Evolutionary conservation across 2,113 vertebrate genomes (phyloP), one percentile per base, ranked within the genome.

Genomic region (Hippoglossus stenolepis): DNA sequence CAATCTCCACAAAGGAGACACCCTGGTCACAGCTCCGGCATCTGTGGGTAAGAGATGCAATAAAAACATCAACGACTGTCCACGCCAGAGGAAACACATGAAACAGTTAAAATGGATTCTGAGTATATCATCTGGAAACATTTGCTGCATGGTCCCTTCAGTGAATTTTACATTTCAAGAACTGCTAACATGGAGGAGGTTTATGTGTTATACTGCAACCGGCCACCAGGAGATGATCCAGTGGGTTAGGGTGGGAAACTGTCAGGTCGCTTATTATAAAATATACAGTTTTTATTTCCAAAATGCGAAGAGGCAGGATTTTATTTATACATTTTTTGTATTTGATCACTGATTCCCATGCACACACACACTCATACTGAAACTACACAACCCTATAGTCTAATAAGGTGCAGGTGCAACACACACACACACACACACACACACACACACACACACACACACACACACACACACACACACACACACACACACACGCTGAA

Each of bases 1-100:
- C 82, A 74, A 82, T 90, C 86, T 90, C 73, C 76, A 85, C 85
- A 81, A 88, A 85, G 57, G 58, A 86, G 82, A 74, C 67, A 7
- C 4, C 49, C 3, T 9, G 49, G 49, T 59, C 4, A 43, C 61
- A 76, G 53, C 66, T 20, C 63, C 68, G 10, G 75, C 73, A 86
- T 70, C 63, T 75, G 79, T 49, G 63, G 40, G 7, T 51, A 45
- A 63, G 43, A 28, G 65, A 15, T 11, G 24, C n/a, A 10, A 21
- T 43, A 72, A 67, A 40, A 64, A 4, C 21, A 13, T 2, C 5
- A 9, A 63, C 72, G 68, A 67, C 45, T 76, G 84, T 67, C 69
- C 26, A 15, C 21, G 21, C 12, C 20, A 12, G 35, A 57, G 28
- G 70, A 45, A 45, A 45, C 6, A 45, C 43, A 45, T 14, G 10